Conservation (phyloP, 2,797 vertebrate genomes). For the Avahi laniger region DNA sequence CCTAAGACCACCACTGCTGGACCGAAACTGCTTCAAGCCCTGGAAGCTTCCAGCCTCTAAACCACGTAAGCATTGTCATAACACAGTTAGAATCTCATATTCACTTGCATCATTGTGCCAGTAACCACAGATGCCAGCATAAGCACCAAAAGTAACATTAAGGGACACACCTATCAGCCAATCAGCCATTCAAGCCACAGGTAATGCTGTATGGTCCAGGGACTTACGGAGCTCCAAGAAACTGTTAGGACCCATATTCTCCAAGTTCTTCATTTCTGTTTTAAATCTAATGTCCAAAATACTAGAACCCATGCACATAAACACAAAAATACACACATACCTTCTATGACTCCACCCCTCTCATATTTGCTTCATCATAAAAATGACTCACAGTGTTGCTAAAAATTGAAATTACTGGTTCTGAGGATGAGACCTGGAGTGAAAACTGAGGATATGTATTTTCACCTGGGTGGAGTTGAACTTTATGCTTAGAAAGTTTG, state of each 20-base stretch:
- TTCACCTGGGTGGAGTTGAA: background rate
- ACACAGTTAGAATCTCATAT: background rate
- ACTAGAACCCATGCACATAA: background rate
- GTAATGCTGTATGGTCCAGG: background rate
- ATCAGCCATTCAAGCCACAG: background rate
- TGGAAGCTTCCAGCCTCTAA: too few species aligned
- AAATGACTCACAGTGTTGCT: background rate
- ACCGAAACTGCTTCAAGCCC: background rate
- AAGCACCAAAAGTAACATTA: background rate
- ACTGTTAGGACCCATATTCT: background rate
- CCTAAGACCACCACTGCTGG: background rate
- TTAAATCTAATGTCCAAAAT: background rate
- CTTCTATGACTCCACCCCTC: background rate
- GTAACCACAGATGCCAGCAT: background rate
- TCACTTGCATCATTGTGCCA: background rate
- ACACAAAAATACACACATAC: background rate
- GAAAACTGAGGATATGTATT: background rate
- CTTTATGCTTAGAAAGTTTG: background rate
- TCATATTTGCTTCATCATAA: background rate
- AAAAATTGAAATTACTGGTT: background rate
- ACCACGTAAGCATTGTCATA: background rate
- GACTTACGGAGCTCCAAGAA: background rate
- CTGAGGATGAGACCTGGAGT: background rate
- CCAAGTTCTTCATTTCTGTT: background rate
- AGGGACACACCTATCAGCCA: background rate